phyloP scores from a whole-genome alignment of 2,113 vertebrate species.

The Embiotoca jacksoni region DNA sequence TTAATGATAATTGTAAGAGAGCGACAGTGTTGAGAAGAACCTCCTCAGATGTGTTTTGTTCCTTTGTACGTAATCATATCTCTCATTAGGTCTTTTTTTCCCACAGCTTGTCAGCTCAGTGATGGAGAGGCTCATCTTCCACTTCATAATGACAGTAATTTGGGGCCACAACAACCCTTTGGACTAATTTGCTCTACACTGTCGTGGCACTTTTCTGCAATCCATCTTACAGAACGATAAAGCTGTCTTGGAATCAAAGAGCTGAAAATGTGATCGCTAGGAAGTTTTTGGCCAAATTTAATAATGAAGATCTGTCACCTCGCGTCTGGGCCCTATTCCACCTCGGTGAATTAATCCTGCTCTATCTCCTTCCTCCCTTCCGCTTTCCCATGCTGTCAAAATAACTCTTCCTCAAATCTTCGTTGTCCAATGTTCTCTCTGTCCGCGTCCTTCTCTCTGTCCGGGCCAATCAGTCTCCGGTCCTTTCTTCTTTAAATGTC shows the following conservation, averaged over 20 bases:
- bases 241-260: constrained; percentile 42
- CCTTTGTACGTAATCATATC: constrained; percentile 7
- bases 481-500: too few relatives aligned
- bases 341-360: too few relatives aligned
- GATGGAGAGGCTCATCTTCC: constrained; percentile 72
- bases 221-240: constrained; percentile 58
- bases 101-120: constrained; percentile 47
- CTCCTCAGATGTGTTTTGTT: not conserved
- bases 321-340: too few relatives aligned
- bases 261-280: constrained; percentile 1
- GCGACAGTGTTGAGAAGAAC: not conserved
- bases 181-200: constrained; percentile 53
- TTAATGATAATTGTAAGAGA: not conserved
- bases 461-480: too few relatives aligned
- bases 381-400: too few relatives aligned
- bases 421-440: too few relatives aligned
- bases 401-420: too few relatives aligned
- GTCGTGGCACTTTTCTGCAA: constrained; percentile 45
- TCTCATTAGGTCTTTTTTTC: constrained; percentile 29
- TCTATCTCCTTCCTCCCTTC: too few relatives aligned
- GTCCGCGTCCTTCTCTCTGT: too few relatives aligned
- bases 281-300: not conserved
- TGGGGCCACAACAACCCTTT: constrained; percentile 63
- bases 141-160: constrained; percentile 73
- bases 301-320: not conserved